These are phyloP conservation scores for Bicyclus anynana DNA, from an alignment of 1,140 invertebrate genomes.

Conservation along the genomic window DNA sequence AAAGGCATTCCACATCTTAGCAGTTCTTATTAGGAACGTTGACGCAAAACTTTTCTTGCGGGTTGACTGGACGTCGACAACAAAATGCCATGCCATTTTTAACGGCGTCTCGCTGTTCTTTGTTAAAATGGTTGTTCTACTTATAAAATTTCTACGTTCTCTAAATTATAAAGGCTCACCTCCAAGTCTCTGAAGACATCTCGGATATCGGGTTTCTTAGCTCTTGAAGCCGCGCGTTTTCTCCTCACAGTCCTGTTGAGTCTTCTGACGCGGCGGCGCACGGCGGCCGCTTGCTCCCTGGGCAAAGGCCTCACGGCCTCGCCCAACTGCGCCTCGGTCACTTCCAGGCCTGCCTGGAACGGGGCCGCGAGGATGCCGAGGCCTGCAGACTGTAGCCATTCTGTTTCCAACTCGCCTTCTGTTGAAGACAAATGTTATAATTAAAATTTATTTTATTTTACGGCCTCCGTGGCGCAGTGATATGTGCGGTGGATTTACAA, in stretches of 20 bases:
- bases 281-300: conserved; percentile 85
- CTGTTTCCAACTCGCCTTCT: conserved; percentile 75
- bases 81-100: no score
- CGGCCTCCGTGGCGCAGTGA: no score
- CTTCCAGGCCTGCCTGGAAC: conserved; percentile 70
- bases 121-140: no score
- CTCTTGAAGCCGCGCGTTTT: conserved; percentile 74
- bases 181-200: conserved; percentile 89
- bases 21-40: no score
- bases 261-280: conserved; percentile 84
- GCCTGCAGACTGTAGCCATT: conserved; percentile 73
- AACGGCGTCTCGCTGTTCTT: no score
- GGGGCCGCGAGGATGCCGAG: conserved; percentile 69
- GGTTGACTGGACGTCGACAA: no score
- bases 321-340: conserved; percentile 71
- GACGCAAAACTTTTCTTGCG: no score
- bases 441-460: no score
- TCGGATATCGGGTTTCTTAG: conserved; percentile 85
- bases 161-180: conserved; percentile 51
- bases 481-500: no score
- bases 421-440: conserved; percentile 25
- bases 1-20: no score
- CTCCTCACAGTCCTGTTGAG: conserved; percentile 88
- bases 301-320: conserved; percentile 72
- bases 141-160: no score